Conservation (phyloP, 2,888 invertebrate genomes). For the Isoperla grammatica region DNA sequence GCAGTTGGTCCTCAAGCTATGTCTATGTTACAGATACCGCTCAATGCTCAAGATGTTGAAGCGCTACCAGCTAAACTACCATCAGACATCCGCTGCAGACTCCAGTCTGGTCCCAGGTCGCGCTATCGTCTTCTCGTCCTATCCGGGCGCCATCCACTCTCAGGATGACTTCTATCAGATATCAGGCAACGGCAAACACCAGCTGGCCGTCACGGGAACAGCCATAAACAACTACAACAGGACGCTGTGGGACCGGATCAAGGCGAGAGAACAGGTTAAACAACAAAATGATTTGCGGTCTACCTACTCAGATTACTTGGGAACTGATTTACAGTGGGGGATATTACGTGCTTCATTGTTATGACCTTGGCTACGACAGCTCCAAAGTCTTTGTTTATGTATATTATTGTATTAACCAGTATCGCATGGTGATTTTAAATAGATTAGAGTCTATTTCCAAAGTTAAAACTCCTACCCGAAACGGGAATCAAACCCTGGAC, state of each 20-base stretch:
- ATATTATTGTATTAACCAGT: no score
- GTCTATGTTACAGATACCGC: constrained; percentile 53
- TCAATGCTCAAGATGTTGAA: constrained; percentile 81
- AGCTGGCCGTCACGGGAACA: constrained; percentile 69
- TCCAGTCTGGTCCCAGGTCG: constrained; percentile 57
- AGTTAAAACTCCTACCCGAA: no score
- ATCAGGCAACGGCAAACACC: constrained; percentile 43
- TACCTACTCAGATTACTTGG: no score
- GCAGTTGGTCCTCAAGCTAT: constrained; percentile 41
- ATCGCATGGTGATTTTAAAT: no score
- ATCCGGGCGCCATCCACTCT: constrained; percentile 75
- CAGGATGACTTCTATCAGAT: constrained; percentile 78
- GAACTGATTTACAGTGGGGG: no score
- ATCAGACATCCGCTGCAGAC: constrained; percentile 46
- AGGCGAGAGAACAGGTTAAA: constrained; percentile 55
- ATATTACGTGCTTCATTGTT: no score
- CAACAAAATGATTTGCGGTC: no score
- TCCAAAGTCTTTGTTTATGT: no score
- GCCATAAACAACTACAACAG: constrained; percentile 68
- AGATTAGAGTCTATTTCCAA: no score
- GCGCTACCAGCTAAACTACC: constrained; percentile 74
- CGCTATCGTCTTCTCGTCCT: constrained; percentile 72
- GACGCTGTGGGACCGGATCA: constrained; percentile 62
- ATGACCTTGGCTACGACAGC: no score
- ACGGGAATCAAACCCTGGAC: no score